These are phyloP conservation scores for Arvicanthis niloticus DNA, from an alignment of 2,113 vertebrate species.

Conservation along the genomic window DNA sequence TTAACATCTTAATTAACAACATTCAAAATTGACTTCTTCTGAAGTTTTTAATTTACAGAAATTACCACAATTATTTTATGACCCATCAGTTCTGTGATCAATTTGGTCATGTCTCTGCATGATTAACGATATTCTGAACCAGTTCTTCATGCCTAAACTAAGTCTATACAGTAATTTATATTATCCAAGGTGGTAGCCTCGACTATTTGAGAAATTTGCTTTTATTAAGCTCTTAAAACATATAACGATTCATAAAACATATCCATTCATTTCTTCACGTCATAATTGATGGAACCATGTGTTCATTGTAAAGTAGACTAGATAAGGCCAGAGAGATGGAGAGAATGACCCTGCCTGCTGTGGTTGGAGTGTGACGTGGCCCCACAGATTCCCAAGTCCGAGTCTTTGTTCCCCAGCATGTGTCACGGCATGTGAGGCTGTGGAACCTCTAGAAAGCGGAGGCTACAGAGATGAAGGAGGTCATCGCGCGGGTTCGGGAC, in stretches of 20 bases:
- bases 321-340: neutral
- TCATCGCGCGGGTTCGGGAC: too few species aligned
- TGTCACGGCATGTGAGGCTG: too few species aligned
- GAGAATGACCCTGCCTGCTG: neutral
- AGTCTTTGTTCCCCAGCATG: neutral
- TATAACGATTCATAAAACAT: neutral
- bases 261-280: neutral
- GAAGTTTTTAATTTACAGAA: neutral
- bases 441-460: neutral
- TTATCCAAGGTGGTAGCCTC: neutral
- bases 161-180: neutral
- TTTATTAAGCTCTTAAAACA: slow-evolving; percentile 13
- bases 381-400: too few species aligned
- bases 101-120: neutral
- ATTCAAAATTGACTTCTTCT: neutral
- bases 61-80: neutral
- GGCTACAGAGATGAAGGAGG: neutral
- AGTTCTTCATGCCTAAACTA: neutral
- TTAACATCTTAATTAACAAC: neutral
- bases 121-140: neutral
- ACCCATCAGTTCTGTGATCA: neutral
- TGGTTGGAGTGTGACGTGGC: neutral
- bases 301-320: neutral
- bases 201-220: neutral
- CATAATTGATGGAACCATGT: neutral